A percentile compares a stretch with the other conserved stretches of the same genome.
phyloP scores from a whole-genome alignment of 2,797 vertebrate genomes.

The Chaetophractus vellerosus region DNA sequence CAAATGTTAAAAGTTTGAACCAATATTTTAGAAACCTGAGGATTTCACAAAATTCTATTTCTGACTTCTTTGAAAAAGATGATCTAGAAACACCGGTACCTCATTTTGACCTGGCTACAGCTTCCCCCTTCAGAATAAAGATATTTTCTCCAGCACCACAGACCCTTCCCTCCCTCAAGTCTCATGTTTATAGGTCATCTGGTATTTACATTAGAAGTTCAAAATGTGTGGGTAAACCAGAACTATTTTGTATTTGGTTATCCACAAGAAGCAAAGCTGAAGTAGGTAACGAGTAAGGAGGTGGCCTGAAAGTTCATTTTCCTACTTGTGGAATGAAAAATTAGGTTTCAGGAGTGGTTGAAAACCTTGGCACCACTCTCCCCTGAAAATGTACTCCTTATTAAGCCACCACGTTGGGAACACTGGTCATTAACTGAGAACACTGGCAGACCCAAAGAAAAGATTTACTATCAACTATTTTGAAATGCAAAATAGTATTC shows the following conservation, averaged over 20 bases:
- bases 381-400: not conserved
- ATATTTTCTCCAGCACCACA: not conserved
- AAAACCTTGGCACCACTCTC: not conserved
- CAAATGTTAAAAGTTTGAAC: not conserved
- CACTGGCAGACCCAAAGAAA: not conserved
- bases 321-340: not conserved
- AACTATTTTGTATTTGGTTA: not conserved
- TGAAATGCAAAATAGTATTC: constrained; percentile 7
- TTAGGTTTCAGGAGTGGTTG: not conserved
- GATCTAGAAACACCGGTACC: not conserved
- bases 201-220: not conserved
- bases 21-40: not conserved
- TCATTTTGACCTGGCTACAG: not conserved
- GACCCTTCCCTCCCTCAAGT: not conserved
- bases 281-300: not conserved
- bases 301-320: not conserved
- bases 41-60: not conserved
- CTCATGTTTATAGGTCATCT: not conserved
- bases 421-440: not conserved
- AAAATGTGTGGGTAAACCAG: not conserved
- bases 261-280: not conserved
- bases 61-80: not conserved
- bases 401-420: not conserved
- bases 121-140: not conserved
- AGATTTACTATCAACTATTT: not conserved